Evolutionary conservation across 2,113 vertebrate genomes (phyloP), one percentile per base, ranked within the genome.

Genomic region (Xerus inauris): DNA sequence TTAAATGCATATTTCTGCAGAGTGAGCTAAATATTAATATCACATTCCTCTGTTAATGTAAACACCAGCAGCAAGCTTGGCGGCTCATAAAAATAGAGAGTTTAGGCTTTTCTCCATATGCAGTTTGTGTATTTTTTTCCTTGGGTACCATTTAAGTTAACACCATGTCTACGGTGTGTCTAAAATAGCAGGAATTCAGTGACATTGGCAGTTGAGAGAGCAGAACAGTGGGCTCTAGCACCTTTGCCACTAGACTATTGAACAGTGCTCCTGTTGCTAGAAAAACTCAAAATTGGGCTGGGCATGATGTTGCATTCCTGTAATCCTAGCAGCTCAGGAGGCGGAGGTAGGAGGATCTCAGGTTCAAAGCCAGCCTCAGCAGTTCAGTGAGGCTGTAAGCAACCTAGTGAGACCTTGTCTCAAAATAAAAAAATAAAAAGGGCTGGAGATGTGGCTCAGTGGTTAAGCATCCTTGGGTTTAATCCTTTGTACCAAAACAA

Each of bases 1-100:
- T 92, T 85, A 91, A 97, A 97, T 95, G 72, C 71, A 82, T 92
- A 97, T 93, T 98, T 94, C 94, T 92, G 65, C 87, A 81, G 93
- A 95, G 47, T 85, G 76, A 97, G 83, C 86, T 97, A 95, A 96
- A 97, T 97, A 97, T 97, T 97, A 98, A 97, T 96, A 96, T 94
- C 94, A 88, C 95, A 97, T 95, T 97, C 79, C 89, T 96, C 93
- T 92, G 75, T 92, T 97, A 95, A 95, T 87, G 65, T 95, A 97
- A 97, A 97, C 91, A 97, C 71, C 93, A 97, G 87, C 93, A 92
- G 94, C 79, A 89, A 94, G 86, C 94, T 96, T 97, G 95, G 93
- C 45, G 12, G 89, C 93, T 96, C 89, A 94, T 84, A 87, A 92
- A 92, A 96, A 93, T n/a, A 42, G 26, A 87, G 71, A 75, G 71